Evolutionary conservation across 2,888 invertebrate species (phyloP), one percentile per base, ranked within the genome.

Genomic region (Drosophila histrio): DNA sequence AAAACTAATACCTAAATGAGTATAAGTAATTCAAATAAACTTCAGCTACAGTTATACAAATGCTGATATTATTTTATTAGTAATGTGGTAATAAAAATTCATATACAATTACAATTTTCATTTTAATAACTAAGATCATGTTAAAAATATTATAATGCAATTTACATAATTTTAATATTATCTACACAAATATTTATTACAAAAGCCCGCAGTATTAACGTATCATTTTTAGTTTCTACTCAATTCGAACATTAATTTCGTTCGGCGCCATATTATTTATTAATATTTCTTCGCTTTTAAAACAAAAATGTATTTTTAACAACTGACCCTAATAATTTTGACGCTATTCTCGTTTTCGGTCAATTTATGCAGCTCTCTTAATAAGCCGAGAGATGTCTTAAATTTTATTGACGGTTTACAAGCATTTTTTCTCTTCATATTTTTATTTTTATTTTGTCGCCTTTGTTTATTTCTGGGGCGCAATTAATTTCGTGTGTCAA

Each of bases 251-350:
- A 30, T 19, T 8, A 30, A 17, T 52, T 24, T 15, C 0, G 15
- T 36, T 36, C 11, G n/a, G 11, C 24, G 38, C 28, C 44, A 32
- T 22, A 38, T 52, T 46, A 52, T 39, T 65, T 38, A 59, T 47
- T 49, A 34, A 36, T 54, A 52, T 58, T 62, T 67, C 41, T 26
- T 46, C 2, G 4, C 13, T 21, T 32, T 39, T 6, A 26, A n/a
- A 21, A 15, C 43, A 15, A 26, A 52, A 61, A 54, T 66, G n/a
- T 73, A 77, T 73, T 77, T 77, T 73, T 73, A 77, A 57, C 56
- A 59, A 39, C 58, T 77, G 77, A 77, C 77, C 77, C 68, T 65
- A 77, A 77, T 67, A 71, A 49, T 60, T 50, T 39, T 39, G 24
- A 47, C n/a, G 36, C 52, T 58, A 19, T 67, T 53, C 43, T 54